Percentiles rank a stretch among this genome's conserved stretches.
Evolutionary conservation across 1,140 invertebrate genomes (phyloP).

Genomic region (Meloidogyne exigua): DNA sequence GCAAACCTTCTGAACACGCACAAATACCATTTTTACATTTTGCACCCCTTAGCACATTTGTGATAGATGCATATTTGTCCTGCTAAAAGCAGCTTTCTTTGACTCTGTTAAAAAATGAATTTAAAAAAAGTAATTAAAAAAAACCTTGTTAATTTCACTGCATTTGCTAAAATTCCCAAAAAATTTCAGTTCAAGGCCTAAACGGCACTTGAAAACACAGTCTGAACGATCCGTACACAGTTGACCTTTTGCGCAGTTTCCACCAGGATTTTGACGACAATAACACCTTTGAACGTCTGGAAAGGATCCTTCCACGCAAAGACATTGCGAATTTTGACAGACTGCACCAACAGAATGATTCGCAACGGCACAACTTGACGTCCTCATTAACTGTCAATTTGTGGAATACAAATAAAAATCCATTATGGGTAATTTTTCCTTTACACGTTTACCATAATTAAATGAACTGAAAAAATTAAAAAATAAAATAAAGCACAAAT

Average conservation of each 20-base stretch:
- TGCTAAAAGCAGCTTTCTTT: conserved; percentile 42
- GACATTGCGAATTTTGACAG: conserved; percentile 33
- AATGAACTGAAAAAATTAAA: too few relatives aligned
- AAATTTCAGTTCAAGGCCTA: conserved; percentile 2
- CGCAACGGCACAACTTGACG: too few relatives aligned
- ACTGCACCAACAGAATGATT: conserved; percentile 40
- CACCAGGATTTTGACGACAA: conserved; percentile 41
- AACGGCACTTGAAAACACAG: conserved; percentile 35
- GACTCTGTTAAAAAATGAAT: conserved; percentile 53
- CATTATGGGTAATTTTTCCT: too few relatives aligned
- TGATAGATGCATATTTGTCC: conserved; percentile 39
- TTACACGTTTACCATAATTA: too few relatives aligned
- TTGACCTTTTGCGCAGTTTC: conserved; percentile 42
- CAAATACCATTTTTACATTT: conserved; percentile 22
- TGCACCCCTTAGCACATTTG: conserved; percentile 4
- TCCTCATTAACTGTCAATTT: too few relatives aligned
- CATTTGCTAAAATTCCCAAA: conserved; percentile 18
- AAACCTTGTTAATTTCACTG: not conserved
- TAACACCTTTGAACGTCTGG: conserved; percentile 2
- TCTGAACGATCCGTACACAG: conserved; percentile 38
- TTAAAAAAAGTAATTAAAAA: not conserved
- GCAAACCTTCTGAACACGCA: conserved; percentile 22
- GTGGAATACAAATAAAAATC: too few relatives aligned
- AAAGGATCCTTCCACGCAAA: conserved; percentile 40
- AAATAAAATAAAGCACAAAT: too few relatives aligned